Conservation (phyloP, 2,888 invertebrate genomes). For the Morinoia aosen region DNA sequence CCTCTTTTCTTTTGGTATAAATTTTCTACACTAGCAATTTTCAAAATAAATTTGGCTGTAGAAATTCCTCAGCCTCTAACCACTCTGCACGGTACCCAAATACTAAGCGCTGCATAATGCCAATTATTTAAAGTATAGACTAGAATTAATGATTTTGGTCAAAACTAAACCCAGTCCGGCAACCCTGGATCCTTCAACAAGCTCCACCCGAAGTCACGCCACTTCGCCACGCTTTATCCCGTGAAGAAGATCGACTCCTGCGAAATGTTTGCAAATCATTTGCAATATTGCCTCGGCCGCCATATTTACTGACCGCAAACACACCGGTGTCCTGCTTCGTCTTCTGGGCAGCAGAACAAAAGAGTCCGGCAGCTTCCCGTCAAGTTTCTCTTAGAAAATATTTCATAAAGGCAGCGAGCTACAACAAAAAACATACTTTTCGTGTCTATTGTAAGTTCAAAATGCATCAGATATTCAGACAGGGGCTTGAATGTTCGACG, state of each 20-base stretch:
- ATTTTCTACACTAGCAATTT: no score
- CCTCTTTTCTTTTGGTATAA: no score
- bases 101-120: no score
- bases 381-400: background rate
- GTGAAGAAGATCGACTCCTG: background rate
- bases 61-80: no score
- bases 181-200: no score
- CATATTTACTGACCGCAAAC: slow-evolving; percentile 31
- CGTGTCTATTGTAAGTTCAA: background rate
- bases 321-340: background rate
- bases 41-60: no score
- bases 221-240: background rate
- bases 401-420: background rate
- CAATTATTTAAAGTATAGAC: no score
- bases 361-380: background rate
- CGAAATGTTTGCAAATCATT: slow-evolving; percentile 53
- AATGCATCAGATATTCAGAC: background rate
- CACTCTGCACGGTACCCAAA: no score
- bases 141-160: no score
- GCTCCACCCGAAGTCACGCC: no score
- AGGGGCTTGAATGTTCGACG: background rate
- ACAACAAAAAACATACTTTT: background rate
- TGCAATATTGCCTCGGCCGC: slow-evolving; percentile 38
- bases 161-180: no score
- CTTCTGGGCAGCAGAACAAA: background rate